Base-by-base conservation (phyloP, 2,888 invertebrate species). In the Perizoma flavofasciatum region DNA sequence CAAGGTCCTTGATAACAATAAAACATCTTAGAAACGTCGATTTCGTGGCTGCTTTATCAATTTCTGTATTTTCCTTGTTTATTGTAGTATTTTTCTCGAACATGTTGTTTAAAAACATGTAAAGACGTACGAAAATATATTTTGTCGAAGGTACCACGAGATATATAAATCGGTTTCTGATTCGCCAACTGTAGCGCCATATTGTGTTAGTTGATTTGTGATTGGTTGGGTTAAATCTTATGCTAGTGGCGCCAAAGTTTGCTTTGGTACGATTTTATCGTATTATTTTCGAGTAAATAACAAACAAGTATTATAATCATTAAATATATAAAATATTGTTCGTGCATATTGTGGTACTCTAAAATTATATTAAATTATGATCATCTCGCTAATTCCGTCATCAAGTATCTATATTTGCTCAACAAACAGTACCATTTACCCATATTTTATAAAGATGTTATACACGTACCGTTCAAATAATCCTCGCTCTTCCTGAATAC, bases 401-500 rank as follows among this genome's bases (percentile, higher is more conserved):
- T 49, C 35, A 56, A 11, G 6, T 50, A 46, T 49, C 10, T 40
- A 56, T 51, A 57, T 57, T 57, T 57, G 51, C 35, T 37, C 9
- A 43, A 6, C 47, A 51, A 51, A 57, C 22, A 57, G 35, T 46
- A 46, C 45, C 49, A 46, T 50, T 49, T 55, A 37, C 44, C 55
- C 8, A 49, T 43, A 40, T 56, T 50, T 46, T 37, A 32, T 22
- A 22, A 22, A 37, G 32, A 49, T 55, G 45, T 55, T 35, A 49
- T 49, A 6, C 32, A 5, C n/a, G 4, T 11, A 53, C 10, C 6
- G 33, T 43, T 48, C 35, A 43, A 49, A 43, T 47, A 35, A 43
- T 41, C 22, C 22, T 43, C 10, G n/a, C 41, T 50, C 10, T 56
- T 49, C 45, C 22, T 50, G 40, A 10, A 4, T 40, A 54, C 34